Evolutionary conservation across 2,797 vertebrate genomes (phyloP), one percentile per base, ranked within the genome.

Genomic region (Enteromius fasciolatus): DNA sequence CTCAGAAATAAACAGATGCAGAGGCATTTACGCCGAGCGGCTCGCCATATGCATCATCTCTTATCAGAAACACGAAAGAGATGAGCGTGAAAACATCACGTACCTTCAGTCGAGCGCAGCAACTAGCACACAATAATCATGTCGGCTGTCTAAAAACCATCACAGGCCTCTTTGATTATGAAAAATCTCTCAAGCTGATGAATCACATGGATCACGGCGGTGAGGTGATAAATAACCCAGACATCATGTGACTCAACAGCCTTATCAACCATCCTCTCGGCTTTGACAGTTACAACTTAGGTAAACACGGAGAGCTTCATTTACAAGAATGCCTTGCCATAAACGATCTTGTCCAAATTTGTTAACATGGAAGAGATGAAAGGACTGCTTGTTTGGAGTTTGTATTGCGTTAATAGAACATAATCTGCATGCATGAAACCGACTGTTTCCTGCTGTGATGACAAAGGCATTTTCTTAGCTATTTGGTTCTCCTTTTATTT

Each of bases 231-330:
- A 83, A 85, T 80, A 82, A 73, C 76, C 80, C 36, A 61, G 63
- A 81, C 50, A 52, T 67, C 80, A 31, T 46, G 81, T 75, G 78
- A 52, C 33, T 31, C 69, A 46, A 23, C 68, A 18, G 59, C 57
- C 76, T 84, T 61, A 84, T 87, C 75, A 87, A 77, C 84, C 77
- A 72, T 86, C 76, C 76, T 39, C 36, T 18, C 25, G 33, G 74
- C 59, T 79, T 48, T 84, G 82, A 83, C 82, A 84, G 70, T 84
- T 76, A 78, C 80, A 80, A 68, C 73, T 77, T 84, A 86, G 87
- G 83, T 78, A 82, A 86, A 86, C 83, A 83, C 67, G 33, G 61
- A 75, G 76, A 69, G 80, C 48, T 76, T 76, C 39, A 61, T 85
- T 85, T 83, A 69, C 75, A 48, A 67, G 70, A 54, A 78, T 86